phyloP scores from a whole-genome alignment of 2,888 invertebrate species.

The Andrena trimmerana region DNA sequence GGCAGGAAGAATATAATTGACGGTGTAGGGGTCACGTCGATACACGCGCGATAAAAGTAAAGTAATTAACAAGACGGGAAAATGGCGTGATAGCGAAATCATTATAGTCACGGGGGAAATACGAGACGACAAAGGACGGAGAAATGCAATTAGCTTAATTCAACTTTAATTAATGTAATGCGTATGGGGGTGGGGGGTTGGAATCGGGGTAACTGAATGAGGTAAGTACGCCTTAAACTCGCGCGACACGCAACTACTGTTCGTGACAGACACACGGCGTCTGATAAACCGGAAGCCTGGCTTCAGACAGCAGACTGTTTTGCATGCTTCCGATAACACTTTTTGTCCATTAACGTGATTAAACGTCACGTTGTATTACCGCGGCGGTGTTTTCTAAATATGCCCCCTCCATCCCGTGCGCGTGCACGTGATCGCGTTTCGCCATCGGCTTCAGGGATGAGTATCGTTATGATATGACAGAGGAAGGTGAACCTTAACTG shows the following conservation, averaged over 20 bases:
- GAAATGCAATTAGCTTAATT: slow-evolving; percentile 76
- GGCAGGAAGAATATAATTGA: slow-evolving; percentile 41
- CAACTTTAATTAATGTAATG: slow-evolving; percentile 81
- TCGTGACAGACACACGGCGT: slow-evolving; percentile 74
- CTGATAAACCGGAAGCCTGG: slow-evolving; percentile 71
- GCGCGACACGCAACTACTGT: slow-evolving; percentile 71
- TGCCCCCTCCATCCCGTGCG: slow-evolving; percentile 5
- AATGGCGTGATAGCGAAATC: slow-evolving; percentile 55
- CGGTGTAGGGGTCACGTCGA: slow-evolving; percentile 16
- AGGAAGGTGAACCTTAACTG: neutral
- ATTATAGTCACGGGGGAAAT: slow-evolving; percentile 27
- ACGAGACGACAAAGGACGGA: slow-evolving; percentile 41
- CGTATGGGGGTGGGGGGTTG: slow-evolving; percentile 64
- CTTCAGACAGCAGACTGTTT: slow-evolving; percentile 71
- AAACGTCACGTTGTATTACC: slow-evolving; percentile 73
- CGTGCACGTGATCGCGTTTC: neutral
- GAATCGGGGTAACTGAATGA: slow-evolving; percentile 69
- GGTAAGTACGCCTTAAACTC: slow-evolving; percentile 75
- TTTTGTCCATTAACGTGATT: slow-evolving; percentile 83
- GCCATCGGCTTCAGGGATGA: neutral
- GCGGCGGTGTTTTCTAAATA: slow-evolving; percentile 60
- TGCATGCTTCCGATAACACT: slow-evolving; percentile 77
- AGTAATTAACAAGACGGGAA: slow-evolving; percentile 60
- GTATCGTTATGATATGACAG: slow-evolving; percentile 1
- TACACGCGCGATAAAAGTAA: slow-evolving; percentile 54